Evolutionary conservation across 2,888 invertebrate genomes (phyloP).

Genomic region (Hemithea aestivaria): DNA sequence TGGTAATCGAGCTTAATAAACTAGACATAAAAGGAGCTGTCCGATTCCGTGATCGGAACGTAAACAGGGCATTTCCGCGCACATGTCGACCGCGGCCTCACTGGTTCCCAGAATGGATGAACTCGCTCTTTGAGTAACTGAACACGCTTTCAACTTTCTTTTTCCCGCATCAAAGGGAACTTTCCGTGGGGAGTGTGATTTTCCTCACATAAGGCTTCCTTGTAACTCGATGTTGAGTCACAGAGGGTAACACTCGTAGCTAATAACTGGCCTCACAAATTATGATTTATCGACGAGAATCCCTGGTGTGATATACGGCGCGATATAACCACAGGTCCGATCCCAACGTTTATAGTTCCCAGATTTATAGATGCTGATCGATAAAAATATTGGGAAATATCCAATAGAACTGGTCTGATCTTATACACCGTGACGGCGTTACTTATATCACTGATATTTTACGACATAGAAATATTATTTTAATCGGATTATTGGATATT

Average conservation of each 20-base stretch:
- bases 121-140: slow-evolving; percentile 40
- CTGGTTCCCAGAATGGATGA: slow-evolving; percentile 45
- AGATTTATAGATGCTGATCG: slow-evolving; percentile 60
- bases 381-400: slow-evolving; percentile 58
- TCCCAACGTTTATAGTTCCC: slow-evolving; percentile 43
- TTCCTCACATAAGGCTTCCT: slow-evolving; percentile 11
- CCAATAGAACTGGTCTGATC: slow-evolving; percentile 47
- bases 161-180: slow-evolving; percentile 18
- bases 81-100: slow-evolving; percentile 42
- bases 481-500: slow-evolving; percentile 50
- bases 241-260: slow-evolving; percentile 21
- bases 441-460: slow-evolving; percentile 44
- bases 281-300: slow-evolving; percentile 56
- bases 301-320: slow-evolving; percentile 53
- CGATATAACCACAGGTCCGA: slow-evolving; percentile 38
- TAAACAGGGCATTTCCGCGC: slow-evolving; percentile 66
- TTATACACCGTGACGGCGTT: slow-evolving; percentile 38
- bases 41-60: slow-evolving; percentile 60
- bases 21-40: slow-evolving; percentile 60
- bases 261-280: slow-evolving; percentile 51
- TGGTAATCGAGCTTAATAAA: slow-evolving; percentile 53
- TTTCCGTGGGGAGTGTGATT: slow-evolving; percentile 11
- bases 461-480: slow-evolving; percentile 47
- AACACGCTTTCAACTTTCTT: slow-evolving; percentile 35
- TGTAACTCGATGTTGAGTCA: slow-evolving; percentile 13